Evolutionary conservation across 2,888 invertebrate species (phyloP), one percentile per base, ranked within the genome.

Genomic region (Acleris cristana): DNA sequence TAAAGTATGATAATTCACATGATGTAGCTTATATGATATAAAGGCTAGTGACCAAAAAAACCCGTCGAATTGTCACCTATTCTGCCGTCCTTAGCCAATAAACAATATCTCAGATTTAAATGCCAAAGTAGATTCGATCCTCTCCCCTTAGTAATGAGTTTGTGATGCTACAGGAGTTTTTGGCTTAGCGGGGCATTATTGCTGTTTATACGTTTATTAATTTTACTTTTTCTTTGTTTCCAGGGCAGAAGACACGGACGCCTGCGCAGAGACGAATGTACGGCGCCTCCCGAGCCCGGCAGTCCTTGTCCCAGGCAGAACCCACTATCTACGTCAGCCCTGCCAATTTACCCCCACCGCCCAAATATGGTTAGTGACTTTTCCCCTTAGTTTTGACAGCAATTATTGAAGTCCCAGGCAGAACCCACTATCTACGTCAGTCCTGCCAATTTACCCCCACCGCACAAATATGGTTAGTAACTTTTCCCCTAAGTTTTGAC

Each of bases 191-290:
- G 26, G 6, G 6, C 1, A 26, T 6, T 26, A 26, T 26, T 26
- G 6, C 34, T 34, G 34, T 34, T 34, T 34, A 34, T 34, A 40
- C 14, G 14, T 40, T 14, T 26, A 30, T 34, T 19, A 55, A 23
- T 34, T 34, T 55, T 34, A 34, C 7, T 60, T 58, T 69, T 48
- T 48, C 48, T 71, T 60, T 73, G 2, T 59, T 87, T 88, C 34
- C 89, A 92, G 92, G 92, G 81, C 92, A 92, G 83, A 92, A 92
- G 81, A 92, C 92, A 79, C 90, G 91, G 75, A 88, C 74, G 83
- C 83, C 88, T 85, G 90, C 87, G 80, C 89, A 85, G 88, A 86
- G 90, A 74, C 88, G 90, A 71, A 80, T 85, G 81, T 89, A 86
- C 75, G 84, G 78, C 75, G 89, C 85, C 14, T 70, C 86, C 0